phyloP scores from a whole-genome alignment of 2,888 invertebrate genomes.

The Pterostichus niger region DNA sequence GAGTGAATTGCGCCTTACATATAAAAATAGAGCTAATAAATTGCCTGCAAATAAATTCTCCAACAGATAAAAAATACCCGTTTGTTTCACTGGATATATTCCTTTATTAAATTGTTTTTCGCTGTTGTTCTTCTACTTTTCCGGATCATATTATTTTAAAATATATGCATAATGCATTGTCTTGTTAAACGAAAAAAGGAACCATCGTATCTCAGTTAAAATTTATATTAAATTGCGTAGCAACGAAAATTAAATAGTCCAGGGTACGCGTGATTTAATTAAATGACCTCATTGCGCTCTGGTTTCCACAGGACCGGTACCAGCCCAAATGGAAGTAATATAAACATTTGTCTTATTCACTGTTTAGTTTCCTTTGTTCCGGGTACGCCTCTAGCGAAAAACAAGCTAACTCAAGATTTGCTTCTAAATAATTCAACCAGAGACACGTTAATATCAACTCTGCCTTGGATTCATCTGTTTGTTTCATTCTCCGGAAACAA shows the following conservation, averaged over 20 bases:
- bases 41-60: background rate
- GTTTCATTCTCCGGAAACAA: constrained; percentile 26
- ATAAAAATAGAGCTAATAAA: constrained; percentile 26
- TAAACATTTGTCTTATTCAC: constrained; percentile 43
- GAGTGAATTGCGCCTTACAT: background rate
- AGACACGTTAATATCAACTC: constrained; percentile 38
- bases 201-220: constrained; percentile 8
- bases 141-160: constrained; percentile 7
- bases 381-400: constrained; percentile 15
- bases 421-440: constrained; percentile 52
- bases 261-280: constrained; percentile 61
- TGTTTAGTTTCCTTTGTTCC: constrained; percentile 11
- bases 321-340: constrained; percentile 29
- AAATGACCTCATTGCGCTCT: constrained; percentile 52
- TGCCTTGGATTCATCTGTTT: constrained; percentile 31
- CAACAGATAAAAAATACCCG: background rate
- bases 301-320: constrained; percentile 30
- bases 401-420: constrained; percentile 19
- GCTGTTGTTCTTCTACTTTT: background rate
- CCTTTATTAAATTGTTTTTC: constrained; percentile 14
- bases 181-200: constrained; percentile 4
- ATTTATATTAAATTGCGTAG: constrained; percentile 60
- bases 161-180: constrained; percentile 35
- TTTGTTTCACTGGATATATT: background rate
- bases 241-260: constrained; percentile 59